Percentiles rank a stretch among this genome's conserved stretches.
phyloP scores from a whole-genome alignment of 2,113 vertebrate species.

The Misgurnus anguillicaudatus region DNA sequence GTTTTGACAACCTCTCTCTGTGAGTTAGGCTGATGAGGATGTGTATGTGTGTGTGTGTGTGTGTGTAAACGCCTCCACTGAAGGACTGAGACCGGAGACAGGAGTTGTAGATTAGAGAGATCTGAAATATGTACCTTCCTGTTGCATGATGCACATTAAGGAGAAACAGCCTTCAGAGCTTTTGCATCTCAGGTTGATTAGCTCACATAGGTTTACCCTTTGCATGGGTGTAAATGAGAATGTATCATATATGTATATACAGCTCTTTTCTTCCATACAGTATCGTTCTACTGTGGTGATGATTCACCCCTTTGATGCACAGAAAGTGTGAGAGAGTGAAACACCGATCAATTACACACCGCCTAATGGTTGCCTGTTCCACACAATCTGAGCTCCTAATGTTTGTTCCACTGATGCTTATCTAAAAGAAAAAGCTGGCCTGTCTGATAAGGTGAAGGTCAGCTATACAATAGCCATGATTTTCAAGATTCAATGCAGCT shows the following conservation, averaged over 20 bases:
- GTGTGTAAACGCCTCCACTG: constrained; percentile 1
- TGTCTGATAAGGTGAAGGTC: constrained; percentile 40
- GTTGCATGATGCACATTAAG: neutral
- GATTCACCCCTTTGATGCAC: constrained; percentile 14
- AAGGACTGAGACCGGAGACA: constrained; percentile 7
- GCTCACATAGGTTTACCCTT: neutral
- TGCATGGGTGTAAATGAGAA: too few species aligned
- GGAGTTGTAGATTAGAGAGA: constrained; percentile 27
- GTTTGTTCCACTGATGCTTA: constrained; percentile 19
- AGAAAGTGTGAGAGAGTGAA: neutral
- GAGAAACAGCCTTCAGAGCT: neutral
- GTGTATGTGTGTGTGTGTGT: neutral
- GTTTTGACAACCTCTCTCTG: constrained; percentile 45
- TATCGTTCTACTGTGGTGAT: neutral
- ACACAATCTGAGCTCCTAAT: constrained; percentile 3
- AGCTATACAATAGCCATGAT: neutral
- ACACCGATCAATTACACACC: constrained; percentile 16
- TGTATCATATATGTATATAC: too few species aligned
- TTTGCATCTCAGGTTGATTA: neutral
- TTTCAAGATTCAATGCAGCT: constrained; percentile 1
- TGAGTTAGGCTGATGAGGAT: constrained; percentile 33
- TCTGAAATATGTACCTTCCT: constrained; percentile 42
- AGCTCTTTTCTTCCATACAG: neutral
- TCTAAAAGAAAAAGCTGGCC: constrained; percentile 18
- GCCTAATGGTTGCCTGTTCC: constrained; percentile 25